Conservation (phyloP, 2,888 invertebrate genomes). For the Lithophane socia region DNA sequence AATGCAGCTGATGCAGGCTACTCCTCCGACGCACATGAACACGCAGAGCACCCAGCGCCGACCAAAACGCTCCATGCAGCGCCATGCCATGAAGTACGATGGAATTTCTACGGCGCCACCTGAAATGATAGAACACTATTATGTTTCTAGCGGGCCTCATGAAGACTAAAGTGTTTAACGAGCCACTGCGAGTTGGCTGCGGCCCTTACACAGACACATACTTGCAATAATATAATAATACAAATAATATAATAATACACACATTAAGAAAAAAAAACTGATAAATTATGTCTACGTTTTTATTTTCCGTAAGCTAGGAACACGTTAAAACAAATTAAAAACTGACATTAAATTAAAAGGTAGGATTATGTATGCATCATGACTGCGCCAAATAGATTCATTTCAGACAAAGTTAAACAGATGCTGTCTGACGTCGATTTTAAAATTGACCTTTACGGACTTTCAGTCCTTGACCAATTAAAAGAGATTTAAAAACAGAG, state of each 20-base stretch:
- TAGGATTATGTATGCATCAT: background rate
- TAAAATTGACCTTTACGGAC: background rate
- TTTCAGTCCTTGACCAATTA: background rate
- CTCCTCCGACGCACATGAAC: constrained; percentile 92
- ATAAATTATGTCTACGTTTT: no score
- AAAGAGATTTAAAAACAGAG: background rate
- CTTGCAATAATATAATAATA: no score
- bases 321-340: background rate
- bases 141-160: background rate
- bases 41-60: constrained; percentile 92
- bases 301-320: background rate
- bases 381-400: background rate
- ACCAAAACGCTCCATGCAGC: constrained; percentile 92
- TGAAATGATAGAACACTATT: constrained; percentile 59
- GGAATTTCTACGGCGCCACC: constrained; percentile 92
- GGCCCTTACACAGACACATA: background rate
- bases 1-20: constrained; percentile 92
- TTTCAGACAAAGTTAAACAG: background rate
- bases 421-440: background rate
- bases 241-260: no score
- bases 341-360: background rate
- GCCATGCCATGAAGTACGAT: constrained; percentile 92
- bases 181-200: background rate
- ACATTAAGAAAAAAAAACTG: no score
- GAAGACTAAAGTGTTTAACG: background rate